These are phyloP conservation scores for Lutraria rhynchaena DNA, from an alignment of 1,140 invertebrate genomes.

Conservation along the genomic window DNA sequence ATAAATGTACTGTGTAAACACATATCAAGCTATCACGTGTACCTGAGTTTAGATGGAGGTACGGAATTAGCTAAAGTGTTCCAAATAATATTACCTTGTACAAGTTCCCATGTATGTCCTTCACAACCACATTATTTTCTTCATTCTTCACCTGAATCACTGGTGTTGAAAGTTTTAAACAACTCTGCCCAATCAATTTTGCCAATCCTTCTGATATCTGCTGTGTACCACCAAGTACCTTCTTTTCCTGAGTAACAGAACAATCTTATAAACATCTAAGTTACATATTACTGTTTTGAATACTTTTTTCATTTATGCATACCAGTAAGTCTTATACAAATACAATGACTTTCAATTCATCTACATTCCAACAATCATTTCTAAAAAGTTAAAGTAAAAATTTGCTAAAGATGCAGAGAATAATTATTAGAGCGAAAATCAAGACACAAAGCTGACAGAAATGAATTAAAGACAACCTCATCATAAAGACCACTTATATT, in stretches of 20 bases:
- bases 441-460: conserved; percentile 59
- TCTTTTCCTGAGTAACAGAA: conserved; percentile 69
- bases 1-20: too few species aligned
- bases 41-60: too few species aligned
- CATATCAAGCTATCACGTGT: too few species aligned
- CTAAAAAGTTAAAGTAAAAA: neutral
- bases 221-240: conserved; percentile 74
- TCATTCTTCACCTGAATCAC: conserved; percentile 65
- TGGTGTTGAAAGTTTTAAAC: conserved; percentile 61
- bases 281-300: neutral
- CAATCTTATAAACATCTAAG: neutral
- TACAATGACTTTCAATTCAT: neutral
- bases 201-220: conserved; percentile 76
- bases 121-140: conserved; percentile 61
- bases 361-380: neutral
- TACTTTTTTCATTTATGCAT: neutral
- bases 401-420: neutral
- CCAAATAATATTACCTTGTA: too few species aligned
- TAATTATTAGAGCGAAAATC: too few species aligned
- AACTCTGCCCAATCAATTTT: conserved; percentile 62
- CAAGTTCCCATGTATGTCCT: conserved; percentile 20
- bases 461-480: too few species aligned
- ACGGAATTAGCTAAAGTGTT: too few species aligned
- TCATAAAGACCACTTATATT: too few species aligned
- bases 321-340: neutral